phyloP scores from a whole-genome alignment of 2,888 invertebrate species.

The Erebia epiphron region DNA sequence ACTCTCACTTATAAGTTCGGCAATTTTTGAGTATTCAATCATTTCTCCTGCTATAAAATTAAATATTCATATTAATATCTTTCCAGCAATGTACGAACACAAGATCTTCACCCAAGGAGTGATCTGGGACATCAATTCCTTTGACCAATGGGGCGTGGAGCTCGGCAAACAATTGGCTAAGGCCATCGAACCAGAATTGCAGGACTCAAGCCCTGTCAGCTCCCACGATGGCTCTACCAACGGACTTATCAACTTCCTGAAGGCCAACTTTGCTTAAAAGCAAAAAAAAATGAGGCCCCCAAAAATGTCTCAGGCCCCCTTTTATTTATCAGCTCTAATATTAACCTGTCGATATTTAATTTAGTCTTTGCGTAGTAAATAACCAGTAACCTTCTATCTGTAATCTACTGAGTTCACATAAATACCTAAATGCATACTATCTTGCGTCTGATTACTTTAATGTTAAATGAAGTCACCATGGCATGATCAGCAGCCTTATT shows the following conservation, averaged over 20 bases:
- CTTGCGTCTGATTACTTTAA: too few species aligned
- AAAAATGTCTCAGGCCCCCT: background rate
- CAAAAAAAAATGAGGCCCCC: background rate
- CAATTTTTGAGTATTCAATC: too few species aligned
- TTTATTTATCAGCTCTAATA: too few species aligned
- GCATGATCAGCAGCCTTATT: too few species aligned
- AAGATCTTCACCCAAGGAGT: constrained; percentile 99
- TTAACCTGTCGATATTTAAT: too few species aligned
- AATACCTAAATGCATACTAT: too few species aligned
- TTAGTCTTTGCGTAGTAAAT: too few species aligned
- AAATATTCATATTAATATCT: background rate
- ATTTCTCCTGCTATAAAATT: too few species aligned
- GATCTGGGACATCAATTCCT: constrained; percentile 99
- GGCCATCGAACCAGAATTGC: constrained; percentile 97
- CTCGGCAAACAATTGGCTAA: constrained; percentile 99
- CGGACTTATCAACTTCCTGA: constrained; percentile 97
- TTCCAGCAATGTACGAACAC: constrained; percentile 97
- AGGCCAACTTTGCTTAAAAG: constrained; percentile 75
- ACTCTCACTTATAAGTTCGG: too few species aligned
- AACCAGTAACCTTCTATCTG: background rate
- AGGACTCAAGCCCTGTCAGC: constrained; percentile 84
- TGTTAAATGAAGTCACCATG: too few species aligned
- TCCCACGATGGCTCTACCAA: constrained; percentile 98
- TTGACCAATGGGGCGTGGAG: constrained; percentile 99
- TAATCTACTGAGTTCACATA: too few species aligned